phyloP scores from a whole-genome alignment of 2,888 invertebrate genomes.

The Cheilosia vernalis region DNA sequence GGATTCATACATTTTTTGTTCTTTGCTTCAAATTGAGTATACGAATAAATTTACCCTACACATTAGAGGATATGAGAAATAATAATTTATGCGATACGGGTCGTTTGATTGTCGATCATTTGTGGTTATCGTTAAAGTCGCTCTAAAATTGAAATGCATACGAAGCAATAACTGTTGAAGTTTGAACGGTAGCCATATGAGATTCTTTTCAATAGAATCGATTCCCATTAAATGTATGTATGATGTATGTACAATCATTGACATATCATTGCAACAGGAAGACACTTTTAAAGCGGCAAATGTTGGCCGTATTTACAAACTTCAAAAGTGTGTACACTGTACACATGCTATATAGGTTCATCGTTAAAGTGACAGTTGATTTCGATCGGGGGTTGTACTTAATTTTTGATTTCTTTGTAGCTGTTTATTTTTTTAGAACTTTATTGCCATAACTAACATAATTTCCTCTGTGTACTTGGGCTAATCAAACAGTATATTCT shows the following conservation, averaged over 20 bases:
- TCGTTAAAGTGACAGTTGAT: no score
- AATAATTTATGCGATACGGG: conserved; percentile 48
- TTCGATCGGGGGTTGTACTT: no score
- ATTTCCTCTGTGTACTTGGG: no score
- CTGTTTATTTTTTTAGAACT: not conserved
- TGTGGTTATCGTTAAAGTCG: conserved; percentile 42
- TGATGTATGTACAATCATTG: not conserved
- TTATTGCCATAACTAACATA: no score
- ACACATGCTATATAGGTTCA: no score
- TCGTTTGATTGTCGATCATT: conserved; percentile 50
- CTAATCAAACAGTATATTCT: conserved; percentile 22
- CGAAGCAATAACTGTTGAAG: conserved; percentile 19
- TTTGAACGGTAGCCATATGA: conserved; percentile 21
- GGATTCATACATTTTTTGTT: not conserved
- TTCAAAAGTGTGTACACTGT: no score
- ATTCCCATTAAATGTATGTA: not conserved
- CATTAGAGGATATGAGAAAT: not conserved
- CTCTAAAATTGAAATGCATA: conserved; percentile 40
- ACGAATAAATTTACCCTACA: not conserved
- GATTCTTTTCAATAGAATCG: not conserved
- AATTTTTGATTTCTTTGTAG: no score
- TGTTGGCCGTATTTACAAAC: no score
- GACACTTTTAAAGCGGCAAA: not conserved
- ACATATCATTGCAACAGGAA: not conserved
- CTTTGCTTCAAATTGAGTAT: not conserved